Evolutionary conservation across 1,140 invertebrate genomes (phyloP), one percentile per base, ranked within the genome.

Genomic region (Euwallacea similis): DNA sequence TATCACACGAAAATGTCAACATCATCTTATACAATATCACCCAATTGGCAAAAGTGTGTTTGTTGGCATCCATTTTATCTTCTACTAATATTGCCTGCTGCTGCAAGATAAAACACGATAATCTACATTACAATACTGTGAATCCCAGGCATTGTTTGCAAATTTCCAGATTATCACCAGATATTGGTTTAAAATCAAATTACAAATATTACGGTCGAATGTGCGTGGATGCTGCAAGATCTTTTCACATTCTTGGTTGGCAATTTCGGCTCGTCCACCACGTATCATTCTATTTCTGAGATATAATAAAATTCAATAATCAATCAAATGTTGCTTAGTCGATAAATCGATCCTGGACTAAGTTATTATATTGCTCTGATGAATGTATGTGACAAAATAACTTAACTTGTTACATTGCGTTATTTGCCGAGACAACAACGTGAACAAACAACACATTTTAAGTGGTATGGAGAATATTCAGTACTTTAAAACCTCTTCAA

Each of bases 401-500:
- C 46, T 50, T 7, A 50, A 11, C 9, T 50, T 50, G 61, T 64
- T 46, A 64, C 61, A 55, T 33, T 41, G 21, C 50, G 42, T 16
- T 66, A 56, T 68, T 68, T 58, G 42, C 66, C 11, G 42, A 68
- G 66, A 43, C 66, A 68, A 68, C 44, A 68, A 10, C 54, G 42
- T 68, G 44, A 59, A 43, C 43, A 68, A 68, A 68, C 46, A 66
- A 42, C 42, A 16, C 53, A 54, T 68, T 59, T 68, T 59, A 68
- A 68, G 55, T 65, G 43, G 7, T 65, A n/a, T 55, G 54, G 44
- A 58, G 43, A 33, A 68, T 66, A 66, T 56, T 66, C 41, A 56
- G 53, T 13, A 58, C 10, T 59, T 59, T 58, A 59, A 68, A 68
- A 68, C 58, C 66, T 68, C 43, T 68, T 46, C 56, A 68, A 68